Conservation (phyloP, 2,888 invertebrate species). For the Portevinia maculata region DNA sequence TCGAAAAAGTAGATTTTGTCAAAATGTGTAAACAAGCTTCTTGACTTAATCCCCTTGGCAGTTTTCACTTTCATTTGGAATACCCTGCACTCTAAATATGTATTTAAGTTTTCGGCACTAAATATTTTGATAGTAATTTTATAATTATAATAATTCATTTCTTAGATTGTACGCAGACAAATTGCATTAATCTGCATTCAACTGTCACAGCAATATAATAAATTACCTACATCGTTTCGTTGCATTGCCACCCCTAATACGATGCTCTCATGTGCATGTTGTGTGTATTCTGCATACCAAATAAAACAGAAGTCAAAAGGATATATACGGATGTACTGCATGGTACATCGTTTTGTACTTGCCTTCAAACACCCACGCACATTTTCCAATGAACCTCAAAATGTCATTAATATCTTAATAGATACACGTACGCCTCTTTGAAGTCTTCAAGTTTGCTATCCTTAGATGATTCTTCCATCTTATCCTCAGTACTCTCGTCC, state of each 20-base stretch:
- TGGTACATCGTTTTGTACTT: not conserved
- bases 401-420: conserved; percentile 64
- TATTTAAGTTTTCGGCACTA: too few species aligned
- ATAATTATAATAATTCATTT: not conserved
- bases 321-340: conserved; percentile 5
- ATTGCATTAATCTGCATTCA: conserved; percentile 42
- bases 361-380: conserved; percentile 8
- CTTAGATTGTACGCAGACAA: conserved; percentile 27
- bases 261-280: conserved; percentile 23
- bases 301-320: conserved; percentile 32
- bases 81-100: not conserved
- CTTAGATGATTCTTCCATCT: conserved; percentile 40
- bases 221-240: conserved; percentile 43
- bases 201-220: conserved; percentile 46
- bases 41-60: not conserved
- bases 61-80: not conserved
- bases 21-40: not conserved
- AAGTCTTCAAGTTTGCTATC: conserved; percentile 30
- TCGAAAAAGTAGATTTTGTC: too few species aligned
- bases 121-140: too few species aligned
- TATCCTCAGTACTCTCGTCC: conserved; percentile 42
- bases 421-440: conserved; percentile 45
- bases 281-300: conserved; percentile 11
- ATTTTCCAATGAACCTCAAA: conserved; percentile 34
- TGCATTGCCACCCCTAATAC: conserved; percentile 25